Percentiles rank a stretch among this genome's conserved stretches.
These are phyloP conservation scores for Anastrepha ludens DNA, from an alignment of 1,140 invertebrate species.

Conservation along the genomic window DNA sequence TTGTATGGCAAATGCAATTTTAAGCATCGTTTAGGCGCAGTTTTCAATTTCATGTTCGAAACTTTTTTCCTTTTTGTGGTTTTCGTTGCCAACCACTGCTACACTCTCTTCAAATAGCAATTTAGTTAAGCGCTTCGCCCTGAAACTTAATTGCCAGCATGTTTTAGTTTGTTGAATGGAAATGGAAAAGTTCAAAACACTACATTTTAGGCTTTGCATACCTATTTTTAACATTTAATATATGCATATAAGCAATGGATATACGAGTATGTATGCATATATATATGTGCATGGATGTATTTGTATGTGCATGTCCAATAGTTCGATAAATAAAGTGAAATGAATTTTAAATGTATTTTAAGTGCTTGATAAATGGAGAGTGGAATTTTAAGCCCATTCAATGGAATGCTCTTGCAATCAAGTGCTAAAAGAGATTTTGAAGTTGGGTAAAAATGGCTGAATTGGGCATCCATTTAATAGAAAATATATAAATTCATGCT, in stretches of 20 bases:
- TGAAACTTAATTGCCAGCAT: slow-evolving; percentile 19
- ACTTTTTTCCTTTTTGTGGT: slow-evolving; percentile 9
- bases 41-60: slow-evolving; percentile 17
- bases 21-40: background rate
- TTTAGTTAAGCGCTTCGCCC: background rate
- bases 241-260: too few species aligned
- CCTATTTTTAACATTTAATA: background rate
- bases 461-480: too few species aligned
- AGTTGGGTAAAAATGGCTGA: too few species aligned
- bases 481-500: too few species aligned
- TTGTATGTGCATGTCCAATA: background rate
- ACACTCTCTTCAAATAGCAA: slow-evolving; percentile 31
- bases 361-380: background rate
- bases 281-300: too few species aligned
- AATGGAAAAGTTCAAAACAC: background rate
- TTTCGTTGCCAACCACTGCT: background rate
- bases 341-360: slow-evolving; percentile 3
- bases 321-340: slow-evolving; percentile 15
- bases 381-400: background rate
- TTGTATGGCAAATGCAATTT: slow-evolving; percentile 23
- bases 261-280: too few species aligned
- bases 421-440: background rate
- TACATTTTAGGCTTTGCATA: background rate
- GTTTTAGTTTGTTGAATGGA: slow-evolving; percentile 13
- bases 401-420: background rate